Percentiles rank a stretch among this genome's conserved stretches.
These are phyloP conservation scores for Habrosyne pyritoides DNA, from an alignment of 2,888 invertebrate genomes.

Conservation along the genomic window DNA sequence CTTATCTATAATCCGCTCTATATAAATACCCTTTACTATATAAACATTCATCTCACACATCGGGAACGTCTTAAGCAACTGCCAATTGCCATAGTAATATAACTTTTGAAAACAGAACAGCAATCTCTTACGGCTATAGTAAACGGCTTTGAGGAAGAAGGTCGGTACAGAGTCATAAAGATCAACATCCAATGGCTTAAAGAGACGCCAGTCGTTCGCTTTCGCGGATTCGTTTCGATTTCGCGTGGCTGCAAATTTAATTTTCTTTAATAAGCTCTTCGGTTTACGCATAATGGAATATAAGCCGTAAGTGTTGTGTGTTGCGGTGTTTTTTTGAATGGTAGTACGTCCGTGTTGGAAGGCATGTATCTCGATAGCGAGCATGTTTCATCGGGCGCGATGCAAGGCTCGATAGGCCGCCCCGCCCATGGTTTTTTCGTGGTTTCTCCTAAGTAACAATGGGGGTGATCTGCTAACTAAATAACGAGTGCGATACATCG, in stretches of 20 bases:
- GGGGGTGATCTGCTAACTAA: slow-evolving; percentile 81
- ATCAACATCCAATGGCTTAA: slow-evolving; percentile 48
- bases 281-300: slow-evolving; percentile 28
- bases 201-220: slow-evolving; percentile 47
- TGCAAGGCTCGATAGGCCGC: slow-evolving; percentile 68
- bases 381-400: slow-evolving; percentile 77
- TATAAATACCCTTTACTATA: slow-evolving; percentile 75
- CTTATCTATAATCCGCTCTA: slow-evolving; percentile 80
- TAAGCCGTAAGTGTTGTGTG: slow-evolving; percentile 34
- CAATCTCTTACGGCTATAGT: neutral
- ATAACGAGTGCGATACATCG: slow-evolving; percentile 75
- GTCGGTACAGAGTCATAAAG: slow-evolving; percentile 48
- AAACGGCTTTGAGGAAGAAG: slow-evolving; percentile 13
- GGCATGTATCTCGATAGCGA: slow-evolving; percentile 77
- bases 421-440: slow-evolving; percentile 82
- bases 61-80: slow-evolving; percentile 40
- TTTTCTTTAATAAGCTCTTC: slow-evolving; percentile 80
- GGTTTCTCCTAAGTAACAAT: slow-evolving; percentile 79
- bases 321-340: slow-evolving; percentile 37
- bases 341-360: slow-evolving; percentile 55
- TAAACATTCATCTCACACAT: slow-evolving; percentile 59
- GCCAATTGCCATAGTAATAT: slow-evolving; percentile 36
- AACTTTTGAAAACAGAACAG: slow-evolving; percentile 30
- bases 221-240: slow-evolving; percentile 70
- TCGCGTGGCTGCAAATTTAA: slow-evolving; percentile 80